Base-by-base conservation (phyloP, 2,888 invertebrate genomes). In the Sphaeridia pumilis region DNA sequence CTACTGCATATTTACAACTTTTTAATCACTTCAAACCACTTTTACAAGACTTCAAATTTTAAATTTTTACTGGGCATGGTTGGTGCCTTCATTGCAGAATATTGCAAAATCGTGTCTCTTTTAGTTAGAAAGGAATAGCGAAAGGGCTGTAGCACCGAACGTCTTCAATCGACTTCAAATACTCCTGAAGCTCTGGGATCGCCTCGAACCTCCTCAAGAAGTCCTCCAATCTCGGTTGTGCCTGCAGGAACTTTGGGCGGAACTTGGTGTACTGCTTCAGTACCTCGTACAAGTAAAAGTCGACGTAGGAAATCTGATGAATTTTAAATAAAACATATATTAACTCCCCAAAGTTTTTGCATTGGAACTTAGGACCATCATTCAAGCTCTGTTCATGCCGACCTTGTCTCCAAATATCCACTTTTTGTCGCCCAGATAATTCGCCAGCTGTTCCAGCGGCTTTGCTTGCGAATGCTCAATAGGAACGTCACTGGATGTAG, bases 281-380 rank as follows among this genome's bases (percentile, higher is more conserved):
- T 31, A 70, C 61, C 53, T 73, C 72, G 54, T 72, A 73, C 54
- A 72, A 62, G 17, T 67, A 65, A 59, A 73, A 73, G 56, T 72
- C 73, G 17, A 67, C 68, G 42, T 69, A 68, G 1, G 70, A 67
- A 36, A 69, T 46, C 71, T 72, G 63, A n/a, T n/a, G n/a, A n/a
- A n/a, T n/a, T n/a, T n/a, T n/a, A 14, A 65, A 56, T 27, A 41
- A 25, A 12, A 20, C 10, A 20, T 3, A 45, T 10, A 7, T 22
- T 26, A 42, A 25, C 17, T 43, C n/a, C 12, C 24, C 28, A 27
- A 7, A 31, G 14, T 14, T 7, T n/a, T 31, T n/a, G n/a, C n/a
- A n/a, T n/a, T n/a, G n/a, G n/a, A n/a, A n/a, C n/a, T n/a, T n/a
- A n/a, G n/a, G n/a, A n/a, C n/a, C n/a, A n/a, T n/a, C n/a, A n/a